A percentile compares a stretch with the other conserved stretches of the same genome.
Evolutionary conservation across 1,140 invertebrate species (phyloP).

Genomic region (Drosophila prosaltans): DNA sequence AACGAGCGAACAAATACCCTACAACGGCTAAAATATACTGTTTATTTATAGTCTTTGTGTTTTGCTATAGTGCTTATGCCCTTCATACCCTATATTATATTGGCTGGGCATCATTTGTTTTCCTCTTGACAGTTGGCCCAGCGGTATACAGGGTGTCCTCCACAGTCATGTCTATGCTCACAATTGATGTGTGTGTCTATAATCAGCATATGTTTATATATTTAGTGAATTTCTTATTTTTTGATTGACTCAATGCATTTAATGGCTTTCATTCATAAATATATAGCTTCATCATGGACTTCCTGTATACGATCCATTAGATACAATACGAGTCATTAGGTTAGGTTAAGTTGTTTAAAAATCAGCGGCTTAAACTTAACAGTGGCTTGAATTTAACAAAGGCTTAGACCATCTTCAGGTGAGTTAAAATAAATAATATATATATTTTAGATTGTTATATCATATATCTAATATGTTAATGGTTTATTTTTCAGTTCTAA

Average conservation of each 20-base stretch:
- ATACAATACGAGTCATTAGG: slow-evolving; percentile 38
- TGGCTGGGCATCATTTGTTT: slow-evolving; percentile 63
- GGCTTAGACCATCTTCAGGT: no score
- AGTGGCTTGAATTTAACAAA: no score
- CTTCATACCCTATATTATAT: neutral
- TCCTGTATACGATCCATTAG: slow-evolving; percentile 70
- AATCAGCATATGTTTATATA: slow-evolving; percentile 20
- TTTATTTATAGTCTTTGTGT: no score
- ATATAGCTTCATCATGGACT: slow-evolving; percentile 40
- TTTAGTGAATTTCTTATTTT: slow-evolving; percentile 22
- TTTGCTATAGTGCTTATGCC: neutral
- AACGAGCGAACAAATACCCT: neutral
- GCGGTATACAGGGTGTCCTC: slow-evolving; percentile 61
- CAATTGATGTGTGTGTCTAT: slow-evolving; percentile 7
- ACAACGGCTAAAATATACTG: neutral
- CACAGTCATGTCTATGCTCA: slow-evolving; percentile 22
- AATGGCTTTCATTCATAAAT: slow-evolving; percentile 51
- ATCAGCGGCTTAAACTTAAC: no score
- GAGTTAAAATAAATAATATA: no score
- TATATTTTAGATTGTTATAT: no score
- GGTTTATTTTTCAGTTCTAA: no score
- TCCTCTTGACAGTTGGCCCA: slow-evolving; percentile 17
- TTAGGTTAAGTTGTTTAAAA: no score
- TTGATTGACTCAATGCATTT: slow-evolving; percentile 48
- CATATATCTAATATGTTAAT: no score